These are phyloP conservation scores for Hyposmocoma kahamanoa DNA, from an alignment of 1,140 invertebrate genomes.

Conservation along the genomic window DNA sequence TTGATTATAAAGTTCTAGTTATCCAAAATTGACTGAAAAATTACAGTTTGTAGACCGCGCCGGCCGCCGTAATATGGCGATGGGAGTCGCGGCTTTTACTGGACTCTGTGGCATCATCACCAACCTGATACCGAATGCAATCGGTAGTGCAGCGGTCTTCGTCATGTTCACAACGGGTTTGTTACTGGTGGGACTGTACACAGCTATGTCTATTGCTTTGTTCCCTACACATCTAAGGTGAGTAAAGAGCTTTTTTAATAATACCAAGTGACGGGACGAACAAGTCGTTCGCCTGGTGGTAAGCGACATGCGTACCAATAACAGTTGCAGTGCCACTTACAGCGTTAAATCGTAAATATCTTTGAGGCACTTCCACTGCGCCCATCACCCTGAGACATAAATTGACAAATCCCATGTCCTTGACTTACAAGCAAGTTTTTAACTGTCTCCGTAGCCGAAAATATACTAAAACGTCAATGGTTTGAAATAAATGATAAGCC, in stretches of 20 bases:
- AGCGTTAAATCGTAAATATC: too few relatives aligned
- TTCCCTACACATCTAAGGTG: conserved; percentile 49
- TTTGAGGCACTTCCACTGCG: too few relatives aligned
- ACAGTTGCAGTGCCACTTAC: too few relatives aligned
- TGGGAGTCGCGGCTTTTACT: conserved; percentile 20
- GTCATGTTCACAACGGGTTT: conserved; percentile 25
- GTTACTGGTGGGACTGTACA: conserved; percentile 37
- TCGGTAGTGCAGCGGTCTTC: conserved; percentile 32
- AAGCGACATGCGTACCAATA: too few relatives aligned
- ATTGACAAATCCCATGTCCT: too few relatives aligned
- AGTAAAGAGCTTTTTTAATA: too few relatives aligned
- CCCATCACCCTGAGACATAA: too few relatives aligned
- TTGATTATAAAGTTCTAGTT: not conserved
- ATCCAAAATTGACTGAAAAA: not conserved
- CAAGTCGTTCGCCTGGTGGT: too few relatives aligned
- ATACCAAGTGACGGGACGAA: too few relatives aligned
- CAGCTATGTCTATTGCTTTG: conserved; percentile 34
- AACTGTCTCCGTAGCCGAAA: not conserved
- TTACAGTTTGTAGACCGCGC: conserved; percentile 27
- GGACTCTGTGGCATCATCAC: conserved; percentile 31
- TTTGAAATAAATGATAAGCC: not conserved
- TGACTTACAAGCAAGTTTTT: not conserved
- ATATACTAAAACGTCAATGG: not conserved
- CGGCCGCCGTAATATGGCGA: conserved; percentile 40
- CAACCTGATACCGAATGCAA: conserved; percentile 39